A percentile compares a stretch with the other conserved stretches of the same genome.
Evolutionary conservation across 2,113 vertebrate species (phyloP).

Genomic region (Sceloporus undulatus): DNA sequence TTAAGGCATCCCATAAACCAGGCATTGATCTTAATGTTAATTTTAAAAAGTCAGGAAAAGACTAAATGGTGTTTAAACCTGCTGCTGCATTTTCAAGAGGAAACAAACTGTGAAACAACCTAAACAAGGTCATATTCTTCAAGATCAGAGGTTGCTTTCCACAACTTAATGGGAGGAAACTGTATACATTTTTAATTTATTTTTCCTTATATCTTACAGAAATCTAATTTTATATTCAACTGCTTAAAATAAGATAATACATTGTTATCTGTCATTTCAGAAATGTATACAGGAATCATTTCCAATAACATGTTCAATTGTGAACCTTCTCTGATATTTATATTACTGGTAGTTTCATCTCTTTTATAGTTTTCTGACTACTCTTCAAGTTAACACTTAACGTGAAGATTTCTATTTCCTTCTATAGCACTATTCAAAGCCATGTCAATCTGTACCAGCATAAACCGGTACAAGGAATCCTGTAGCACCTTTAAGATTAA

Average conservation of each 20-base stretch:
- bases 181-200: not conserved
- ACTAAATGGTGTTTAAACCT: not conserved
- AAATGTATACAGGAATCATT: too few relatives aligned
- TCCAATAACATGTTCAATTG: too few relatives aligned
- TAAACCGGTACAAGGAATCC: too few relatives aligned
- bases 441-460: too few relatives aligned
- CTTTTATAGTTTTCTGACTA: not conserved
- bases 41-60: not conserved
- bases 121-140: not conserved
- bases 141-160: not conserved
- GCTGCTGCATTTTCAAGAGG: not conserved
- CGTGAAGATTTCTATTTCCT: not conserved
- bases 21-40: slow-evolving; percentile 9
- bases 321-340: too few relatives aligned
- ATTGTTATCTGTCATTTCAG: too few relatives aligned
- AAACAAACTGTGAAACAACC: not conserved
- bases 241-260: too few relatives aligned
- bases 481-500: too few relatives aligned
- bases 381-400: not conserved
- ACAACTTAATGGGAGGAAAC: not conserved
- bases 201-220: not conserved
- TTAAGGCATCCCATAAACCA: not conserved
- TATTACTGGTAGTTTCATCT: not conserved
- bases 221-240: too few relatives aligned
- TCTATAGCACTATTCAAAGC: not conserved